These are phyloP conservation scores for Drosophila arawakana DNA, from an alignment of 1,140 invertebrate species.

Conservation along the genomic window DNA sequence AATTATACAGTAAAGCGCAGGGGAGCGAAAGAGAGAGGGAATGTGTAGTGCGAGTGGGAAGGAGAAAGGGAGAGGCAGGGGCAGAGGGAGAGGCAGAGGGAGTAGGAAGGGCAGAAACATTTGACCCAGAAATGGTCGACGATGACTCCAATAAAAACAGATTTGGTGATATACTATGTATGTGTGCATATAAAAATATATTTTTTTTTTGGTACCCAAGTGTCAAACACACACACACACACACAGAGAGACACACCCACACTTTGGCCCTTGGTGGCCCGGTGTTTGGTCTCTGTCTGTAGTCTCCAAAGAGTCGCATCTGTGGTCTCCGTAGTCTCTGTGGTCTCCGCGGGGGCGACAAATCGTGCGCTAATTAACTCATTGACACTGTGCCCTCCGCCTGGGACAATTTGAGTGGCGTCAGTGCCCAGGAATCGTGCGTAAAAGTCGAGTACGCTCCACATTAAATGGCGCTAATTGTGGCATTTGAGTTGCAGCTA, in stretches of 20 bases:
- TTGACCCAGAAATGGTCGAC: slow-evolving; percentile 70
- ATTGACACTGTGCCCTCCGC: slow-evolving; percentile 73
- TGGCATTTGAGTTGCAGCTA: slow-evolving; percentile 52
- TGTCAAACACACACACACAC: slow-evolving; percentile 44
- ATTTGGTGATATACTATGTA: slow-evolving; percentile 39
- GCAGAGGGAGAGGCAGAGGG: neutral
- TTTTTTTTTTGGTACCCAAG: slow-evolving; percentile 35
- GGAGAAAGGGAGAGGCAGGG: neutral
- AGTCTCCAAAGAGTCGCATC: neutral
- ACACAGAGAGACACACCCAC: slow-evolving; percentile 12
- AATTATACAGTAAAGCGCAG: slow-evolving; percentile 58
- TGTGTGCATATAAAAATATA: slow-evolving; percentile 1
- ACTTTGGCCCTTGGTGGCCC: slow-evolving; percentile 6
- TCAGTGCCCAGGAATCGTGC: slow-evolving; percentile 75
- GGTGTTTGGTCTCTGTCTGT: neutral
- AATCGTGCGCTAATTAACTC: slow-evolving; percentile 82
- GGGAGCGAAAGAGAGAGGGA: slow-evolving; percentile 5
- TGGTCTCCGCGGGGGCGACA: slow-evolving; percentile 55
- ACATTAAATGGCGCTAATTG: slow-evolving; percentile 83
- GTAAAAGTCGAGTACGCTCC: slow-evolving; percentile 80
- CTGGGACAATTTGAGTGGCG: slow-evolving; percentile 51
- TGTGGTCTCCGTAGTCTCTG: neutral
- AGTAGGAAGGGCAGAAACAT: slow-evolving; percentile 9
- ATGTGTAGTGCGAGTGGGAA: neutral
- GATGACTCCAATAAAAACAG: slow-evolving; percentile 71